Conservation (phyloP, 2,888 invertebrate species). For the Plebejus melissa region DNA sequence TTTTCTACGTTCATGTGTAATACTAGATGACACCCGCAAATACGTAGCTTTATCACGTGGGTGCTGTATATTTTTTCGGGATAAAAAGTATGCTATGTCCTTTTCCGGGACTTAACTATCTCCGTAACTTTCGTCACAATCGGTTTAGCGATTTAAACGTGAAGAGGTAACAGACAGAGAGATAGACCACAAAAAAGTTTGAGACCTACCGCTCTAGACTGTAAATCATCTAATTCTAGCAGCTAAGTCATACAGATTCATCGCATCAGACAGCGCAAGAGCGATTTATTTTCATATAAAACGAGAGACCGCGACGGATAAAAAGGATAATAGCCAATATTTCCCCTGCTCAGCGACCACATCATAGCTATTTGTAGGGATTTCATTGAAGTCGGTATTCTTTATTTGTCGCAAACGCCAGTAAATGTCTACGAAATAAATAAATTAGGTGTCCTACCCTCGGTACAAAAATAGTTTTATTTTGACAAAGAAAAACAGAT, state of each 20-base stretch:
- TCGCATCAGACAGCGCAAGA: not conserved
- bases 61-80: too few species aligned
- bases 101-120: too few species aligned
- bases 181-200: too few species aligned
- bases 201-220: not conserved
- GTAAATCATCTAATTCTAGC: not conserved
- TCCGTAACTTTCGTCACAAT: too few species aligned
- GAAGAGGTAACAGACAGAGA: too few species aligned
- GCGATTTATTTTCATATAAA: conserved; percentile 4
- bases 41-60: too few species aligned
- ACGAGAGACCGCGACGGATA: not conserved
- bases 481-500: too few species aligned
- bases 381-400: not conserved
- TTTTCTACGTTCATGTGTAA: too few species aligned
- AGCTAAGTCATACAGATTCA: not conserved
- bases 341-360: not conserved
- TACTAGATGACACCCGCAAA: too few species aligned
- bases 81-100: too few species aligned
- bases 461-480: not conserved
- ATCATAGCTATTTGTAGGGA: conserved; percentile 5
- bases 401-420: not conserved
- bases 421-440: not conserved
- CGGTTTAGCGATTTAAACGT: too few species aligned
- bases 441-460: not conserved
- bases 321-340: conserved; percentile 18